phyloP scores from a whole-genome alignment of 2,888 invertebrate species.

The Ischnus inquisitorius region DNA sequence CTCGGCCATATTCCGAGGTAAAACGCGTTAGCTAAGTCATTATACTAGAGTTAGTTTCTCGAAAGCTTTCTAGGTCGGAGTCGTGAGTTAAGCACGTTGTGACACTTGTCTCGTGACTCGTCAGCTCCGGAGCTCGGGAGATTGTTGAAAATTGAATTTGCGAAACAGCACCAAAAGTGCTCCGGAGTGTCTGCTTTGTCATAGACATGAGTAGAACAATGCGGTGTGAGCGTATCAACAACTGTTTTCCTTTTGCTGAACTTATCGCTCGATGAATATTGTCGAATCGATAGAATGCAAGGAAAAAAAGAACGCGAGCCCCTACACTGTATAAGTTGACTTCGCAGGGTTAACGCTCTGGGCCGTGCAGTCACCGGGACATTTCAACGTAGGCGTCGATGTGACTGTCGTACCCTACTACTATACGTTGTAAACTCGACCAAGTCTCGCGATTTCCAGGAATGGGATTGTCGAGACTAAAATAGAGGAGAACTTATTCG shows the following conservation, averaged over 20 bases:
- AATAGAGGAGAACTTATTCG: constrained; percentile 60
- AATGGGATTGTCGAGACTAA: constrained; percentile 56
- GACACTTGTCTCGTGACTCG: constrained; percentile 1
- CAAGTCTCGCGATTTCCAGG: constrained; percentile 34
- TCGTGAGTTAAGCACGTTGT: constrained; percentile 37
- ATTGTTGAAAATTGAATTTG: constrained; percentile 31
- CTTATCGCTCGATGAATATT: background rate
- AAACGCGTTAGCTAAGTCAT: constrained; percentile 54
- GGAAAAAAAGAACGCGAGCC: background rate
- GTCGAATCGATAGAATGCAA: background rate
- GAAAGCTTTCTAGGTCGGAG: constrained; percentile 10
- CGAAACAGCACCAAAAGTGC: background rate
- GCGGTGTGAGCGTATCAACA: background rate
- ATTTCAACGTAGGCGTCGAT: constrained; percentile 32
- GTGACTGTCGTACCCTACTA: constrained; percentile 11
- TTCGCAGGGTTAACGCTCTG: constrained; percentile 47
- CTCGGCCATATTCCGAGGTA: background rate
- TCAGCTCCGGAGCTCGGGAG: constrained; percentile 11
- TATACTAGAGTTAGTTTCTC: constrained; percentile 15
- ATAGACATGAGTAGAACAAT: background rate
- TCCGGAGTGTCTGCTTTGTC: background rate
- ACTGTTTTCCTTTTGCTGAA: background rate
- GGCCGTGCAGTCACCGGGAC: background rate
- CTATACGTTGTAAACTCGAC: constrained; percentile 42
- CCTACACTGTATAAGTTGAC: background rate